These are phyloP conservation scores for Ariolimax columbianus DNA, from an alignment of 2,888 invertebrate species.

Conservation along the genomic window DNA sequence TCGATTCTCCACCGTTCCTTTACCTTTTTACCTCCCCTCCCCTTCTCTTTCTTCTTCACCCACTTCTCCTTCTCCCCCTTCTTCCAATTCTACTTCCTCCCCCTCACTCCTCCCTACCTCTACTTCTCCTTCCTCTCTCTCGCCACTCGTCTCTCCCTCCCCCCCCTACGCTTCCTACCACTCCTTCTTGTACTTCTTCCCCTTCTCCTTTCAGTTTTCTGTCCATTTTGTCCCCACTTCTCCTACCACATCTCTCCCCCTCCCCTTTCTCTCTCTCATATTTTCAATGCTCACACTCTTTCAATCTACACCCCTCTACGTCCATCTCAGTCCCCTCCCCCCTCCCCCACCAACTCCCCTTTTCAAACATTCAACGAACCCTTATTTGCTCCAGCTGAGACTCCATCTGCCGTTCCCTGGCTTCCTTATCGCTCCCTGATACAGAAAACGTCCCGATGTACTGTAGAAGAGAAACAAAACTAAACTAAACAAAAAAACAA, in stretches of 20 bases:
- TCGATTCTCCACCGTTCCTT: background rate
- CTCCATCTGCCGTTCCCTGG: conserved; percentile 84
- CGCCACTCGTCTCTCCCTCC: too few species aligned
- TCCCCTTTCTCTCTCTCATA: too few species aligned
- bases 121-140: too few species aligned
- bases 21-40: conserved; percentile 11
- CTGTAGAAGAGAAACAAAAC: conserved; percentile 65
- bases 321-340: background rate
- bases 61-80: too few species aligned
- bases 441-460: conserved; percentile 89
- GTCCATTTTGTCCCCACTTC: too few species aligned
- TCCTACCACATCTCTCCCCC: too few species aligned
- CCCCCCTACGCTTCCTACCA: background rate
- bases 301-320: too few species aligned
- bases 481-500: background rate
- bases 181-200: too few species aligned
- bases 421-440: conserved; percentile 84
- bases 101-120: background rate
- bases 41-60: conserved; percentile 40
- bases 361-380: conserved; percentile 62
- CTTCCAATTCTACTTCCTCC: conserved; percentile 20
- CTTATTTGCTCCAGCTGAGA: conserved; percentile 78
- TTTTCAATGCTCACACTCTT: too few species aligned
- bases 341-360: background rate
- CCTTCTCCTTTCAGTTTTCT: too few species aligned